These are phyloP conservation scores for Drosophila putrida DNA, from an alignment of 2,888 invertebrate species.

Conservation along the genomic window DNA sequence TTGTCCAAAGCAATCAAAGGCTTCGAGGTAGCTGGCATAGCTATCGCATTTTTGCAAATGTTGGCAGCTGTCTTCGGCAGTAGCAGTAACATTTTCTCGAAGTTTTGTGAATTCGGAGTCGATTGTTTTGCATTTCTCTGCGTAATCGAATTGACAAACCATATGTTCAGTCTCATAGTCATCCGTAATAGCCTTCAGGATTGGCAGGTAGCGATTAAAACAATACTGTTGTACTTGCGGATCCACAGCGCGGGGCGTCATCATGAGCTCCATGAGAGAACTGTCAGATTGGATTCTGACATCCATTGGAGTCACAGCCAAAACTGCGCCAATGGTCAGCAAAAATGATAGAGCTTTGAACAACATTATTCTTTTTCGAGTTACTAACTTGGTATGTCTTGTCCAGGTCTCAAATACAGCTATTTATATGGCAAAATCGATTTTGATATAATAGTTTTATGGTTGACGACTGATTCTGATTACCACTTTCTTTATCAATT, in stretches of 20 bases:
- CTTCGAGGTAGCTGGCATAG: neutral
- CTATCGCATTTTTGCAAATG: conserved; percentile 19
- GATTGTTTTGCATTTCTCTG: neutral
- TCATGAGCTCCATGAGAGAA: conserved; percentile 39
- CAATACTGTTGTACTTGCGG: conserved; percentile 31
- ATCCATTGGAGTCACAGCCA: conserved; percentile 26
- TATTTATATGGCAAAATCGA: conserved; percentile 27
- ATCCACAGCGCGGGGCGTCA: conserved; percentile 12
- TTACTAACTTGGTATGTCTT: conserved; percentile 23
- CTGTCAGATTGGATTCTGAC: conserved; percentile 12
- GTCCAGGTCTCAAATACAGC: neutral
- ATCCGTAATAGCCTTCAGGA: conserved; percentile 26
- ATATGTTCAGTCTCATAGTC: conserved; percentile 20
- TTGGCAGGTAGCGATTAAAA: conserved; percentile 42
- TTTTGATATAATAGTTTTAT: conserved; percentile 2
- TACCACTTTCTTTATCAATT: conserved; percentile 4
- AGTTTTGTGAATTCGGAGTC: neutral
- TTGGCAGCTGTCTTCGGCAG: conserved; percentile 20
- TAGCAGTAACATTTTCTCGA: conserved; percentile 4
- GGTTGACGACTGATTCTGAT: neutral
- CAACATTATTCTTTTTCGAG: conserved; percentile 41
- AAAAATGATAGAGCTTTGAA: conserved; percentile 36
- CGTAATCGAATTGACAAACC: conserved; percentile 15
- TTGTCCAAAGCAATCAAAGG: conserved; percentile 38
- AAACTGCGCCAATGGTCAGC: conserved; percentile 27